Base-by-base conservation (phyloP, 92 coral and sea anemone species). In the Galaxea fascicularis region DNA sequence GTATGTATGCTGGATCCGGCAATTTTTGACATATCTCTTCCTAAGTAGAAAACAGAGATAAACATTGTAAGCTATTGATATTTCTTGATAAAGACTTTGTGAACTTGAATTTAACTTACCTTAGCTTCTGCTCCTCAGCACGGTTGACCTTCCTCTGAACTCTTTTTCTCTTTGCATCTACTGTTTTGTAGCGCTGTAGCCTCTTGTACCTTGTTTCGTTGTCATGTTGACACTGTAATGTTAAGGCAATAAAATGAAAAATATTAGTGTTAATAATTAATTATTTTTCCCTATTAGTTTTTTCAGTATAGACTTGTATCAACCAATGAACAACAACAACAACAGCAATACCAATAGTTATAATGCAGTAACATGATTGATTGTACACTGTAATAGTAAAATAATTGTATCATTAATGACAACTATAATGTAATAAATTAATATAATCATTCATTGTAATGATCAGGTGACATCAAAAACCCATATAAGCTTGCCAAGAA, bases 91-190 rank as follows among this genome's bases (percentile, higher is more conserved):
- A 46, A 5, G 51, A 46, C 51, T 46, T 46, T 46, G 51, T 11
- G 2, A 65, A 65, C 4, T 65, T 65, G 29, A 65, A 4, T 59
- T 6, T 18, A 22, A 66, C 44, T 15, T 53, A 85, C 89, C 89
- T 85, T 35, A 85, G 31, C 58, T 74, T 78, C 76, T 85, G 89
- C 60, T 85, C 89, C 65, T 85, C 89, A 17, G 85, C 73, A 22
- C 85, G 71, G 74, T 85, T 41, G 5, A 5, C 11, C 11, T 46
- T 46, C 51, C 51, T 46, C 11, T 46, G 7, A 5, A 46, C 51
- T 46, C 51, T 46, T 11, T 77, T 76, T 18, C 49, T 78, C 74
- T 75, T 85, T 27, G 39, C 83, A 30, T 58, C 62, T 1, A 13
- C 89, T 41, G 84, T 85, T 22, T 67, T 76, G 44, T 85, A 65